Conservation (phyloP, 2,797 vertebrate species). For the Acanthurus leucopareius region DNA sequence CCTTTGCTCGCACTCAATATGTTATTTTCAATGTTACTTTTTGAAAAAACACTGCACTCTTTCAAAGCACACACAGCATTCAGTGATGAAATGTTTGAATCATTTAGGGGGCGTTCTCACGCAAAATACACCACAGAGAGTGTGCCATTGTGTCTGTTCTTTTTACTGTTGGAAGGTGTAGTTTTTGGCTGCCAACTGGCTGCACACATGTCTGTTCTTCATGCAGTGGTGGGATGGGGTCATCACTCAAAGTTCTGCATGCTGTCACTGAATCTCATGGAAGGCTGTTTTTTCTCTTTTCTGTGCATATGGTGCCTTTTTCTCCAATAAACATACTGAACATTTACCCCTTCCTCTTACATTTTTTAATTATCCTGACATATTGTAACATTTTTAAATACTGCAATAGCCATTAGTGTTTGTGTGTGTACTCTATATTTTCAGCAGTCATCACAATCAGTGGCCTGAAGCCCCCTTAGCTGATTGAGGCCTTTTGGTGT, state of each 20-base stretch:
- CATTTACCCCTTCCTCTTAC: background rate
- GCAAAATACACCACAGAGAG: background rate
- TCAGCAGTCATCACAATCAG: background rate
- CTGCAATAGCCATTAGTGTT: background rate
- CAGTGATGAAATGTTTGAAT: background rate
- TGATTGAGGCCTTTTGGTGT: background rate
- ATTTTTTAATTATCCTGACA: background rate
- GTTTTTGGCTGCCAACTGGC: too few species aligned
- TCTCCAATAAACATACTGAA: background rate
- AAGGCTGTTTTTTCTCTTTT: background rate
- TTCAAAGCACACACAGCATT: background rate
- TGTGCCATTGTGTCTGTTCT: background rate
- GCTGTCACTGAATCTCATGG: conserved; percentile 13
- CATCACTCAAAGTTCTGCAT: background rate
- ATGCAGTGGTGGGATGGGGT: conserved; percentile 27
- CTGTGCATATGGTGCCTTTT: background rate
- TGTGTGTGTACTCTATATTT: background rate
- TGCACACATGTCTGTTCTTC: background rate
- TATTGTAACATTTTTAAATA: background rate
- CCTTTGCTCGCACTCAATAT: background rate
- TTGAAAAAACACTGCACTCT: background rate
- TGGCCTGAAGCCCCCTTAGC: background rate
- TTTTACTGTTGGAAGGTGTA: conserved; percentile 1
- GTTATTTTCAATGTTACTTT: background rate
- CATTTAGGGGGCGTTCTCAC: background rate